Evolutionary conservation across 2,113 vertebrate genomes (phyloP), one percentile per base, ranked within the genome.

Genomic region (Desmodus rotundus): DNA sequence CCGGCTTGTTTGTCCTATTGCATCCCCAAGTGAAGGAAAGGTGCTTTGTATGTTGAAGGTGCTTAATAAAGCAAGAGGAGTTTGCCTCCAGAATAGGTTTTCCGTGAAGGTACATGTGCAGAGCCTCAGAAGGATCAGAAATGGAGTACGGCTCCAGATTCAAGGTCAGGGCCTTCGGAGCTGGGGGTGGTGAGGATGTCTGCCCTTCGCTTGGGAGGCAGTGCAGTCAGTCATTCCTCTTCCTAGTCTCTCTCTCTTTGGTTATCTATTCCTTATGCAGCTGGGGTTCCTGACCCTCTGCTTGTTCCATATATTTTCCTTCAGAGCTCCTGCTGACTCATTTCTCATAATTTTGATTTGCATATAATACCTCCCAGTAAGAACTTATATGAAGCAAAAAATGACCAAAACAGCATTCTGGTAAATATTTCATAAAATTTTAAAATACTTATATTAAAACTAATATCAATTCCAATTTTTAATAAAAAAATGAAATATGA

Each of bases 241-340:
- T 24, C 33, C 5, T 50, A 38, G 45, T 5, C 20, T 0, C 0
- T 47, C 20, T 78, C 38, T 67, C 0, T 76, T 81, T 31, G 93
- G 20, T 61, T 43, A 26, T 33, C 50, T 78, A 28, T 45, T 81
- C 13, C 61, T 70, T 54, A 28, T 24, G 5, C 8, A 61, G 13
- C 72, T 65, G 80, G 47, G 11, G 22, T 41, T 63, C 28, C 28
- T 91, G 72, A 94, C 13, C 22, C 10, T 41, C 11, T 14, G 19
- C 36, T 83, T 67, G 5, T 85, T 56, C 38, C 82, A 0, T 41
- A 22, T 9, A 41, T 89, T 88, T 54, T 91, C 78, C 31, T 65
- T 87, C 36, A 94, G 50, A 77, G 24, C 24, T 90, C 86, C 41
- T 96, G 50, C 70, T 83, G 77, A 94, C 24, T 93, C 77, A 65